These are phyloP conservation scores for Cantharis flavilabris DNA, from an alignment of 2,888 invertebrate species.

Conservation along the genomic window DNA sequence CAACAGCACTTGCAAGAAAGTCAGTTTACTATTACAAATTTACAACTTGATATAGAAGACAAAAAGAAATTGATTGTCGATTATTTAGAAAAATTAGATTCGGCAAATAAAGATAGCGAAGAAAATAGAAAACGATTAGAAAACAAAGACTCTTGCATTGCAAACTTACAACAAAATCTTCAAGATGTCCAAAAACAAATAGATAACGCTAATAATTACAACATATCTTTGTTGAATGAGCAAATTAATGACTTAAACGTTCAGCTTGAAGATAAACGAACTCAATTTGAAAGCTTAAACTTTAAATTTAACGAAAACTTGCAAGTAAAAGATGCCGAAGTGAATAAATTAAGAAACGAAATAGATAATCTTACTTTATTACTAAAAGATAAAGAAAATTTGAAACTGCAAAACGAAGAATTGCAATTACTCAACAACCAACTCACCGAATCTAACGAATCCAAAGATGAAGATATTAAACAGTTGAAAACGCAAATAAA, in stretches of 20 bases:
- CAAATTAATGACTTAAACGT: slow-evolving; percentile 28
- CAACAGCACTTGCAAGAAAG: neutral
- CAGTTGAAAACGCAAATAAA: slow-evolving; percentile 27
- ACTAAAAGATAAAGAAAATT: slow-evolving; percentile 35
- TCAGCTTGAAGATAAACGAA: slow-evolving; percentile 37
- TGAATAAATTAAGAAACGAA: slow-evolving; percentile 10
- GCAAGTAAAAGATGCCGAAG: slow-evolving; percentile 3
- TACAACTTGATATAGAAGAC: neutral
- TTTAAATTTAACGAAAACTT: slow-evolving; percentile 28
- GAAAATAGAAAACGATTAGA: slow-evolving; percentile 32
- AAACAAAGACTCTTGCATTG: slow-evolving; percentile 22
- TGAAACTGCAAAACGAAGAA: neutral
- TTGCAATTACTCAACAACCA: neutral
- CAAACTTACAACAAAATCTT: slow-evolving; percentile 6
- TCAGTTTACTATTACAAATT: neutral
- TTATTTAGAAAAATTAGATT: neutral
- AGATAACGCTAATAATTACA: slow-evolving; percentile 25
- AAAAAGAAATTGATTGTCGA: neutral
- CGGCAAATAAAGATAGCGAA: slow-evolving; percentile 13
- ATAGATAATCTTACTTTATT: slow-evolving; percentile 30
- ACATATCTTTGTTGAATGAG: slow-evolving; percentile 33
- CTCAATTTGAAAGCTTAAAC: slow-evolving; percentile 34
- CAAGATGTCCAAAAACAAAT: slow-evolving; percentile 7
- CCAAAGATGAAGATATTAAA: slow-evolving; percentile 38
- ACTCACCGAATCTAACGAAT: slow-evolving; percentile 19